Conservation (phyloP, 2,113 vertebrate genomes). For the Redunca redunca region DNA sequence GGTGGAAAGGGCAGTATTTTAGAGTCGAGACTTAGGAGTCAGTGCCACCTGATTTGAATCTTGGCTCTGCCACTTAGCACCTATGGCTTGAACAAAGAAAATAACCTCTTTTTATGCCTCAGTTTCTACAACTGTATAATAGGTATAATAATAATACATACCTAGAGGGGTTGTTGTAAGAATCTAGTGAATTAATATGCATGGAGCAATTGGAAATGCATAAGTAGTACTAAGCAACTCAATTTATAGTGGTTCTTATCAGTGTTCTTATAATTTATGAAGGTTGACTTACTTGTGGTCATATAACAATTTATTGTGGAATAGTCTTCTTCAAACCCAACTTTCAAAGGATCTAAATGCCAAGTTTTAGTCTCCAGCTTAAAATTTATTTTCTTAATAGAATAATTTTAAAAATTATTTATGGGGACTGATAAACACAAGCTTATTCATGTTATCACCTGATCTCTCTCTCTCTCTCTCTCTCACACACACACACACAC, state of each 20-base stretch:
- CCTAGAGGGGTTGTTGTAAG: neutral
- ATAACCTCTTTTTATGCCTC: neutral
- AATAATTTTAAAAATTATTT: neutral
- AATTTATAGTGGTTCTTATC: neutral
- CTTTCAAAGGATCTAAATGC: neutral
- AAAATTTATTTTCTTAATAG: neutral
- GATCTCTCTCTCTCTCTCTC: neutral
- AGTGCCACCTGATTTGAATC: neutral
- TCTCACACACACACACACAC: neutral
- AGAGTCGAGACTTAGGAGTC: neutral
- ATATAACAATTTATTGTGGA: neutral
- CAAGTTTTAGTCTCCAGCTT: neutral
- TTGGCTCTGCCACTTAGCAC: neutral
- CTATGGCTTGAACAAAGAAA: neutral
- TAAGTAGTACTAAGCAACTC: neutral
- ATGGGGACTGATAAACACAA: neutral
- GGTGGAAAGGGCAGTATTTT: neutral
- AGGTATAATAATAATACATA: neutral
- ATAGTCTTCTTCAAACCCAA: neutral
- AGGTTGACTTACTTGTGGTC: neutral
- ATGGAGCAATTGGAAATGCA: neutral
- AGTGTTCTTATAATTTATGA: neutral
- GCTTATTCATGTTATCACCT: neutral
- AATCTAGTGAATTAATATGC: neutral
- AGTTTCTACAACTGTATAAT: neutral